phyloP scores from a whole-genome alignment of 2,888 invertebrate species.

The Cephus pulcher region DNA sequence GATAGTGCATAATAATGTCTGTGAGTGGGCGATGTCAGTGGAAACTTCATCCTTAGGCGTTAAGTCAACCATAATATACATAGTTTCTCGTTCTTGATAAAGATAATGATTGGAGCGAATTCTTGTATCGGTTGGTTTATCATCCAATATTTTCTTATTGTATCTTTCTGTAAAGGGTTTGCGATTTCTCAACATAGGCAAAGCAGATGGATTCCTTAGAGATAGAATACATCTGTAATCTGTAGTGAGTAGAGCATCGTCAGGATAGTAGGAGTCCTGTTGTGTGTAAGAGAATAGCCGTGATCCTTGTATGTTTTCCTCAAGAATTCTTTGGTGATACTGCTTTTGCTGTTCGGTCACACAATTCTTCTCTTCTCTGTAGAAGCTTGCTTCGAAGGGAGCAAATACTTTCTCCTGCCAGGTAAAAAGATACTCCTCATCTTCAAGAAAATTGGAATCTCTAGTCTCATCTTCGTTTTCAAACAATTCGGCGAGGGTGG shows the following conservation, averaged over 20 bases:
- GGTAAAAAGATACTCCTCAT: constrained; percentile 66
- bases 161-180: constrained; percentile 57
- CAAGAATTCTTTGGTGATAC: constrained; percentile 67
- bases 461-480: constrained; percentile 55
- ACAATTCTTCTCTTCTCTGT: constrained; percentile 74
- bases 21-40: constrained; percentile 41
- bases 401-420: constrained; percentile 84
- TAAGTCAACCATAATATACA: constrained; percentile 64
- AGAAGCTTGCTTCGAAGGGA: constrained; percentile 72
- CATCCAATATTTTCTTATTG: constrained; percentile 57
- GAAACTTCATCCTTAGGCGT: constrained; percentile 56
- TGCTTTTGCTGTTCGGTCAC: constrained; percentile 71
- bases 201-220: constrained; percentile 44
- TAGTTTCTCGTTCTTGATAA: constrained; percentile 61
- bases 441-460: constrained; percentile 56
- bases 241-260: constrained; percentile 46
- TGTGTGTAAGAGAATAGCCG: constrained; percentile 72
- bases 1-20: constrained; percentile 67
- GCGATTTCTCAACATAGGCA: constrained; percentile 50
- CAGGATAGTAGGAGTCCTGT: constrained; percentile 69
- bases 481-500: constrained; percentile 58
- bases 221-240: constrained; percentile 46
- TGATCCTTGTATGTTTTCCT: constrained; percentile 56
- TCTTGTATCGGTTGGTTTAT: constrained; percentile 41
- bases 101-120: constrained; percentile 59